Conservation (phyloP, 2,113 vertebrate genomes). For the Halcyon malimbica region DNA sequence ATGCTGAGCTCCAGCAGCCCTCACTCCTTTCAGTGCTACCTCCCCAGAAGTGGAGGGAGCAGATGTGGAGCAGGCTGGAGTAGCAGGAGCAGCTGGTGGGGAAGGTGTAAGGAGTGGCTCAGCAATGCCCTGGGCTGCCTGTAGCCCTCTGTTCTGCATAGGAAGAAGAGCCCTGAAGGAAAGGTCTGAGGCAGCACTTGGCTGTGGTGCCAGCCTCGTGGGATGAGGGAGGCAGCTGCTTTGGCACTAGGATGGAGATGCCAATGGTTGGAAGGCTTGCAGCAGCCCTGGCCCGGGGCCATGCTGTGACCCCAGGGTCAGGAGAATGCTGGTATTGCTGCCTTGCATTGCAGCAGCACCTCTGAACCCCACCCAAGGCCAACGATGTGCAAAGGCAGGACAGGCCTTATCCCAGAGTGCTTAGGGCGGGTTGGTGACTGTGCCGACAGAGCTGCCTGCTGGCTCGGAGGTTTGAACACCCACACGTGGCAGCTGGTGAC, state of each 20-base stretch:
- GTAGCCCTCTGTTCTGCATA: background rate
- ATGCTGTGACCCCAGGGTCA: background rate
- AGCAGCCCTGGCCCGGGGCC: background rate
- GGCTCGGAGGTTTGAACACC: background rate
- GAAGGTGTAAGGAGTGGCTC: background rate
- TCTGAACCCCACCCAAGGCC: background rate
- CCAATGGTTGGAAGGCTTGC: background rate
- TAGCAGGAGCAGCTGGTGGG: background rate
- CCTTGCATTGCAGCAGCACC: background rate
- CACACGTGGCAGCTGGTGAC: background rate
- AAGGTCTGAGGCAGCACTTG: background rate
- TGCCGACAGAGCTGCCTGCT: background rate
- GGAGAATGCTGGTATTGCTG: background rate
- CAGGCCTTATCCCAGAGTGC: background rate
- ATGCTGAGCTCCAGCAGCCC: background rate
- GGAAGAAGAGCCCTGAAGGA: background rate
- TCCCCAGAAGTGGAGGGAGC: background rate
- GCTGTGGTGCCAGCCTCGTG: background rate
- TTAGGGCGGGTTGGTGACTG: background rate
- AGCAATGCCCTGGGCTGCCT: background rate
- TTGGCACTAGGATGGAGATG: background rate
- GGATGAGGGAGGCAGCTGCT: background rate
- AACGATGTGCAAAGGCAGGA: background rate
- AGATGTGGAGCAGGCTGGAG: background rate
- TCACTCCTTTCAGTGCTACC: background rate